These are phyloP conservation scores for Prunella himalayana DNA, from an alignment of 2,113 vertebrate genomes.

Conservation along the genomic window DNA sequence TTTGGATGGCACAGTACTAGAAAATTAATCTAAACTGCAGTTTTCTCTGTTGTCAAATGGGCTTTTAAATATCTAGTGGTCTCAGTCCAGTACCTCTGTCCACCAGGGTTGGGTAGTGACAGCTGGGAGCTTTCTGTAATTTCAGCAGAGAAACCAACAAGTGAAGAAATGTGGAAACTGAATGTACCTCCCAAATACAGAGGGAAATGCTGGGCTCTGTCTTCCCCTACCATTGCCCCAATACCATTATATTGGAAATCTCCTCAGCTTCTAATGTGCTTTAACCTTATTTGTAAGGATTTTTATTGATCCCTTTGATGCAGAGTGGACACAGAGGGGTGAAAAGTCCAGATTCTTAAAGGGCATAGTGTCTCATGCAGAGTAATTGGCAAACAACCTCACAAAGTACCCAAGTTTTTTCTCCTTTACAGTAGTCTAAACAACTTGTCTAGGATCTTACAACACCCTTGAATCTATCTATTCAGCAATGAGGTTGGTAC, in stretches of 20 bases:
- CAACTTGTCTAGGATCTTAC: not conserved
- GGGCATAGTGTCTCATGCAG: not conserved
- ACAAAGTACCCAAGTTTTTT: not conserved
- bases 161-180: not conserved
- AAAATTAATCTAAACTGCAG: not conserved
- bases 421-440: not conserved
- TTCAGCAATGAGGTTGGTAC: not conserved
- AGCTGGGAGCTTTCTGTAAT: not conserved
- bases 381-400: not conserved
- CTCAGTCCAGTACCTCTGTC: not conserved
- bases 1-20: not conserved
- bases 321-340: not conserved
- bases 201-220: not conserved
- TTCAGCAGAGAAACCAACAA: not conserved
- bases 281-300: not conserved
- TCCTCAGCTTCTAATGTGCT: not conserved
- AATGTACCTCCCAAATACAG: not conserved
- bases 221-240: not conserved
- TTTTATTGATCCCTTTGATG: not conserved
- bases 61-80: not conserved
- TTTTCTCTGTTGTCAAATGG: not conserved
- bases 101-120: not conserved
- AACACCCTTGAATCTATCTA: not conserved
- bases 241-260: not conserved
- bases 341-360: not conserved